Conservation (phyloP, 2,888 invertebrate species). For the Hybos culiciformis region DNA sequence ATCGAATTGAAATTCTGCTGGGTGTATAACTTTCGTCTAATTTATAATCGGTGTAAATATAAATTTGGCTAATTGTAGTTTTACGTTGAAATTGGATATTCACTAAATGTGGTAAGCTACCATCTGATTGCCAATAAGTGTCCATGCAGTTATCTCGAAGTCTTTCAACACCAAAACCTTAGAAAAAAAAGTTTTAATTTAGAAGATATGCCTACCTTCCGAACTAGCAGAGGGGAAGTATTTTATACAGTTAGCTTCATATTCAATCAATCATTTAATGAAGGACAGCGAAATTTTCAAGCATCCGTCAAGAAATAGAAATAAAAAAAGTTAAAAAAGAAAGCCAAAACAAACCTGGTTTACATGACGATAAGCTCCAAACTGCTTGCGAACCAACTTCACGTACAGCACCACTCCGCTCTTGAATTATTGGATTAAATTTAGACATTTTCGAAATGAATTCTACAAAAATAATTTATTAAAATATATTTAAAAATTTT, state of each 20-base stretch:
- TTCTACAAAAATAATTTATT: no score
- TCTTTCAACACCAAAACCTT: constrained; percentile 96
- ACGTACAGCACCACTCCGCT: constrained; percentile 38
- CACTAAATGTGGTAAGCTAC: constrained; percentile 92
- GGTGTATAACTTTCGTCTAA: constrained; percentile 98
- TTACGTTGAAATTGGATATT: constrained; percentile 93
- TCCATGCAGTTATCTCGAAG: constrained; percentile 89
- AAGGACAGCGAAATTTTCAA: no score
- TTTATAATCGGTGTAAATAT: constrained; percentile 95
- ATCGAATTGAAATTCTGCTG: constrained; percentile 80
- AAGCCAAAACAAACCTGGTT: constrained; percentile 55
- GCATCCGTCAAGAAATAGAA: no score
- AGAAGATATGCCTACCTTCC: not conserved
- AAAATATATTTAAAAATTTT: no score
- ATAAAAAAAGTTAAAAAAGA: not conserved
- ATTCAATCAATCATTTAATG: no score
- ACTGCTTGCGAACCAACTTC: constrained; percentile 90
- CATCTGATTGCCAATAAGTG: constrained; percentile 99
- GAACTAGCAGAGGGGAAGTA: not conserved
- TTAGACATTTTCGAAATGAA: no score
- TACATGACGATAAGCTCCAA: constrained; percentile 97
- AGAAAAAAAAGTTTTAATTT: not conserved
- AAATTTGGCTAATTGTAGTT: constrained; percentile 88
- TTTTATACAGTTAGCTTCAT: no score
- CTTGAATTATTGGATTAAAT: not conserved